Evolutionary conservation across 2,113 vertebrate species (phyloP), one percentile per base, ranked within the genome.

Genomic region (Tor tambroides): DNA sequence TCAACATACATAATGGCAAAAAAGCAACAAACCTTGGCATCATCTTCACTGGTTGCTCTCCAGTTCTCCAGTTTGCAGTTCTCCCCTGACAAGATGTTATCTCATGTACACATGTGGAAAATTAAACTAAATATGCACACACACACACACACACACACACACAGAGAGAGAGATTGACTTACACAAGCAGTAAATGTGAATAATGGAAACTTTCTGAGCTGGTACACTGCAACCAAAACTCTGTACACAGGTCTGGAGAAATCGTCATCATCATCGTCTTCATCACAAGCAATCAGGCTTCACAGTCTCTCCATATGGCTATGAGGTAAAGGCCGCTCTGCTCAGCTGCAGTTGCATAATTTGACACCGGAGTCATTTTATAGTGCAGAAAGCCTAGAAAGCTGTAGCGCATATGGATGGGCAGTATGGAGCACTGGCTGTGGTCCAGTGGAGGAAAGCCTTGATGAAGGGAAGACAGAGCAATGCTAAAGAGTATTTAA

Each of bases 261-360:
- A 54, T 77, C 72, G 81, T 51, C 88, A 87, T 61, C 80, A 78
- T 76, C 23, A 49, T 49, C 1, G 67, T 43, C 74, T 59, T 81
- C 86, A 89, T 79, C 84, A 83, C 38, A 81, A 30, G 38, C 80
- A 67, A 67, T 82, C n/a, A 82, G n/a, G 17, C 80, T 35, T 78
- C 43, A 76, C 19, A 51, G 75, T 21, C 76, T 26, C 14, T 26
- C 23, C 78, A 63, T 63, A 41, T 63, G 54, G 23, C 56, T 67
- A 67, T 43, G 80, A 81, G 38, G 38, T 71, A 65, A 83, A 80
- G 26, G 11, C 54, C 38, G 12, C 43, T 76, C n/a, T 76, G 43
- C 71, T 35, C 15, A 54, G 59, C 77, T 76, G 26, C 38, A 75
- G 59, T 77, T 59, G 80, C 69, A 72, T 80, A 67, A 88, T 76